Base-by-base conservation (phyloP, 2,797 vertebrate genomes). In the Chelmon rostratus region DNA sequence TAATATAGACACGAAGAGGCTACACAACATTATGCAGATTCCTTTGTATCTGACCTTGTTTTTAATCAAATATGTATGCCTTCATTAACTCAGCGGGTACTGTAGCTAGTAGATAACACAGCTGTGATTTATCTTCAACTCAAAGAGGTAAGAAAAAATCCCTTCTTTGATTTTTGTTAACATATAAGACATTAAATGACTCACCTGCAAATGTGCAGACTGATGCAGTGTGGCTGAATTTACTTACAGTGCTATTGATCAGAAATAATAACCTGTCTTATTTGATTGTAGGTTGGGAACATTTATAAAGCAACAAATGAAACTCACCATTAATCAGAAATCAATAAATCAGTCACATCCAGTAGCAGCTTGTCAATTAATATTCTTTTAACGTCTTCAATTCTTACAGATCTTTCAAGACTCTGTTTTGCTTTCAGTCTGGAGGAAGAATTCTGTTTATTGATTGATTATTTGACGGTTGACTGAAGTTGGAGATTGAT, bases 111-210 rank as follows among this genome's bases (percentile, higher is more conserved):
- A n/a, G 54, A 47, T 52, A 37, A 73, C 33, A 67, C 42, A 40
- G 38, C 47, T 68, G 13, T 12, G 25, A 79, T 58, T 75, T 4
- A 46, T 54, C 66, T 52, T 66, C 69, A 54, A 21, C 23, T 61
- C 57, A 23, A 28, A 71, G 8, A 80, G 68, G 71, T 71, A 84
- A 70, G 65, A 65, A 66, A 19, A 64, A n/a, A 28, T 37, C 53
- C 2, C 3, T 31, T 37, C 4, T 33, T 54, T 13, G 1, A 21
- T 40, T 50, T 66, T 28, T 38, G 33, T 58, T 12, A 31, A 31
- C 28, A 12, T 33, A 47, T 28, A n/a, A 35, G 5, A 53, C 11
- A 16, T 47, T 35, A 25, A 40, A 33, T 21, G 33, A 31, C 8
- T 54, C 42, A 33, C 46, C 15, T 65, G 11, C 69, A 6, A 19